A percentile compares a stretch with the other conserved stretches of the same genome.
phyloP scores from a whole-genome alignment of 30 jellyfish, hydroid and myxozoan genomes.

The Aurelia sp. region DNA sequence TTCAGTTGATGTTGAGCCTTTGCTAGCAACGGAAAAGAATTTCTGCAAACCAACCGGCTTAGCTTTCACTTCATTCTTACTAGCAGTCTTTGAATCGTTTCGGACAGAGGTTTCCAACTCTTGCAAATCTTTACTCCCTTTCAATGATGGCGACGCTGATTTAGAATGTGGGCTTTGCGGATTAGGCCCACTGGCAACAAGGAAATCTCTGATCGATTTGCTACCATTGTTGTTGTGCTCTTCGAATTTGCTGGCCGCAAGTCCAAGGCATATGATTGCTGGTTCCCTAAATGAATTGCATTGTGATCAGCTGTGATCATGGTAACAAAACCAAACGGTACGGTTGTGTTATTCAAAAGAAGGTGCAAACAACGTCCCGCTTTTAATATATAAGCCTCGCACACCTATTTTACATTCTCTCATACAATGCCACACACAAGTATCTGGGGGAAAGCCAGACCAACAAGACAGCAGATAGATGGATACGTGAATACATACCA shows the following conservation, averaged over 20 bases:
- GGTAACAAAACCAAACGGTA: no score
- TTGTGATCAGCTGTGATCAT: no score
- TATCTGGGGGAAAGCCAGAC: no score
- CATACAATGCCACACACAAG: no score
- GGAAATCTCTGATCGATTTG: constrained; percentile 62
- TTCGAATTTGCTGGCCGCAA: constrained; percentile 81
- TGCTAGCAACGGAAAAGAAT: background rate
- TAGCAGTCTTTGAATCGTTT: background rate
- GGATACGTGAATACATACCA: no score
- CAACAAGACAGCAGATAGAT: no score
- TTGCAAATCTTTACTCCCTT: background rate
- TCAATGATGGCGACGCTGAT: background rate
- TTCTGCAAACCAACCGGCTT: background rate
- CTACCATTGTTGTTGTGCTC: constrained; percentile 12
- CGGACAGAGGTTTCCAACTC: background rate
- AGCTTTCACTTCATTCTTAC: background rate
- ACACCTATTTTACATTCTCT: no score
- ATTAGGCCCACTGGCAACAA: background rate
- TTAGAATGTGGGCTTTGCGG: background rate
- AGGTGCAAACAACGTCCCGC: no score
- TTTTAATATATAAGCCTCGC: no score
- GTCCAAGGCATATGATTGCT: constrained; percentile 65
- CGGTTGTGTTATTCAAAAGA: no score
- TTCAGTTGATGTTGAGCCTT: background rate
- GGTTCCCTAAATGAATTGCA: constrained; percentile 77